Evolutionary conservation across 2,797 vertebrate genomes (phyloP).

Genomic region (Coccyzus lansbergi): DNA sequence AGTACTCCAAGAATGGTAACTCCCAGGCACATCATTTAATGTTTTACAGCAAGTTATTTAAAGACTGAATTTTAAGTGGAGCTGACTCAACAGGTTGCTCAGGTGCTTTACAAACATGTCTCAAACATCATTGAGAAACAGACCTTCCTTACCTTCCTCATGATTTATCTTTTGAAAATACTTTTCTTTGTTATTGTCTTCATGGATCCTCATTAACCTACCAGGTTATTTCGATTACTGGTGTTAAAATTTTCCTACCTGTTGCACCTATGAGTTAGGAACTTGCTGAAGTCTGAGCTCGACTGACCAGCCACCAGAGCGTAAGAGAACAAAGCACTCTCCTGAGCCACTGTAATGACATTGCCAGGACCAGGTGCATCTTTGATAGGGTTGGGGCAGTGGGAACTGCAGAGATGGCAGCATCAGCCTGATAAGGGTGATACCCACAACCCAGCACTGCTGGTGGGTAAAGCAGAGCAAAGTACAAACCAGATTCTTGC

Average conservation of each 20-base stretch:
- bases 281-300: neutral
- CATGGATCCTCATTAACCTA: neutral
- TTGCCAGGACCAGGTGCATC: neutral
- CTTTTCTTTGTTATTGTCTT: neutral
- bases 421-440: accelerated
- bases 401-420: neutral
- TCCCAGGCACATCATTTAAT: neutral
- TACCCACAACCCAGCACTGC: neutral
- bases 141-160: neutral
- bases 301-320: neutral
- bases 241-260: neutral
- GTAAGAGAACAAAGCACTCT: neutral
- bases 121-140: neutral
- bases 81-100: neutral
- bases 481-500: neutral
- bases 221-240: neutral
- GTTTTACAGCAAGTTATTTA: neutral
- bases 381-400: neutral
- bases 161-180: neutral
- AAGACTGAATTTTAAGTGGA: neutral
- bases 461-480: neutral
- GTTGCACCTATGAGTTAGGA: neutral
- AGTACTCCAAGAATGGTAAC: neutral
- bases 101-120: neutral
- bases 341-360: neutral